Conservation (phyloP, 2,797 vertebrate species). For the Epinephelus awoara region DNA sequence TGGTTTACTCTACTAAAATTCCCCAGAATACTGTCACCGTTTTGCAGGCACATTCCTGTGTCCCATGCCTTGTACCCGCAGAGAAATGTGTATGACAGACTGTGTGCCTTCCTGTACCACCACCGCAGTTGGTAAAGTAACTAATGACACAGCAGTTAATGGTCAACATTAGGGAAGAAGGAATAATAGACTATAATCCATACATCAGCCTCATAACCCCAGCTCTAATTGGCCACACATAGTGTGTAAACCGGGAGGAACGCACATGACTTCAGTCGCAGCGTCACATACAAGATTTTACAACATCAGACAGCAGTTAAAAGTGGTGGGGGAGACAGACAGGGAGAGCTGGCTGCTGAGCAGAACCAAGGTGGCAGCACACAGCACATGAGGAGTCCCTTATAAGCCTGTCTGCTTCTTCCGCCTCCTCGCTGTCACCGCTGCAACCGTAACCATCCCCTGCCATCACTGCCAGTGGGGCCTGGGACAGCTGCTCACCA, state of each 20-base stretch:
- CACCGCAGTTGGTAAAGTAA: conserved; percentile 80
- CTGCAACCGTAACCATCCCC: conserved; percentile 63
- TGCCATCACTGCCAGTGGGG: conserved; percentile 70
- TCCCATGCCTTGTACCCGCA: conserved; percentile 59
- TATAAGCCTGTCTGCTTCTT: conserved; percentile 69
- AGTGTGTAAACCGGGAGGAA: conserved; percentile 76
- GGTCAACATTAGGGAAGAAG: conserved; percentile 81
- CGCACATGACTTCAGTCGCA: conserved; percentile 58
- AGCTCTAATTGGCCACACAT: conserved; percentile 88
- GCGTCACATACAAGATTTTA: conserved; percentile 75
- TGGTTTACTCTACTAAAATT: conserved; percentile 58
- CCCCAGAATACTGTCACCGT: conserved; percentile 61
- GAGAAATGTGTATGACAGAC: conserved; percentile 75
- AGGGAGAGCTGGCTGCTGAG: conserved; percentile 70
- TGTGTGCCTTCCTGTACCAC: conserved; percentile 76
- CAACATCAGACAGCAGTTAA: conserved; percentile 80
- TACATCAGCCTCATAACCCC: conserved; percentile 83
- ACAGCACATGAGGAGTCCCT: conserved; percentile 74
- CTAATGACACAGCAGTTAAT: conserved; percentile 84
- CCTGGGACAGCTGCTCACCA: conserved; percentile 80
- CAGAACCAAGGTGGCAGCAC: conserved; percentile 71
- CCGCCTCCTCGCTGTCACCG: conserved; percentile 65
- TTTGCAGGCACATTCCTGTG: conserved; percentile 66
- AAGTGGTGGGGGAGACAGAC: conserved; percentile 71
- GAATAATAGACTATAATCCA: conserved; percentile 85